A percentile compares a stretch with the other conserved stretches of the same genome.
Conservation (phyloP, 2,113 vertebrate species). For the Nyctibius bracteatus region DNA sequence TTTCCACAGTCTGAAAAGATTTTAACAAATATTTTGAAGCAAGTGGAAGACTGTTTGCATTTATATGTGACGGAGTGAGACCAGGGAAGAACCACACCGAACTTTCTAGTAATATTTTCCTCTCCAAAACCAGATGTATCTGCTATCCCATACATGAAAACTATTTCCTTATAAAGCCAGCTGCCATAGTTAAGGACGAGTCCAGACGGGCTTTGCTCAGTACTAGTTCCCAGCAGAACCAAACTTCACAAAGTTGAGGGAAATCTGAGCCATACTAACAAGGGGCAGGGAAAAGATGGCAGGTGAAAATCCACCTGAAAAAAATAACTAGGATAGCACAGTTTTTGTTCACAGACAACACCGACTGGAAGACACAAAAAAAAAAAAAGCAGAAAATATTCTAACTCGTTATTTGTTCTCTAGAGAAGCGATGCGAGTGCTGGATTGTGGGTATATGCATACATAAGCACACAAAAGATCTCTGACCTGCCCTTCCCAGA, state of each 20-base stretch:
- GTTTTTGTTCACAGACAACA: neutral
- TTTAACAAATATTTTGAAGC: neutral
- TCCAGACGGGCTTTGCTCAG: neutral
- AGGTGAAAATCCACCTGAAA: neutral
- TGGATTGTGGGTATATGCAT: neutral
- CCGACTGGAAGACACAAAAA: fast-evolving
- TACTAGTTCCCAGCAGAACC: neutral
- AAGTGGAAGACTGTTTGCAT: neutral
- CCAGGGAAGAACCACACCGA: neutral
- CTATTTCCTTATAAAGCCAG: neutral
- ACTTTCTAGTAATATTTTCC: neutral
- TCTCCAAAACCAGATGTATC: neutral
- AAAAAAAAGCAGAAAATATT: neutral
- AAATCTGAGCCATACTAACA: neutral
- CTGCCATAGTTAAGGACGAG: neutral
- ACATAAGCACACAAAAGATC: neutral
- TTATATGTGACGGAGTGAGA: neutral
- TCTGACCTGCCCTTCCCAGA: neutral
- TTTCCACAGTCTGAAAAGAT: neutral
- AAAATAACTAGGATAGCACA: neutral
- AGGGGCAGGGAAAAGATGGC: neutral
- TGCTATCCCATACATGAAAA: neutral
- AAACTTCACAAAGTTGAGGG: neutral
- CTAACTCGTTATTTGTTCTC: neutral
- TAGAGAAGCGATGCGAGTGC: fast-evolving